phyloP scores from a whole-genome alignment of 2,113 vertebrate genomes.

The Periophthalmus modestus region DNA sequence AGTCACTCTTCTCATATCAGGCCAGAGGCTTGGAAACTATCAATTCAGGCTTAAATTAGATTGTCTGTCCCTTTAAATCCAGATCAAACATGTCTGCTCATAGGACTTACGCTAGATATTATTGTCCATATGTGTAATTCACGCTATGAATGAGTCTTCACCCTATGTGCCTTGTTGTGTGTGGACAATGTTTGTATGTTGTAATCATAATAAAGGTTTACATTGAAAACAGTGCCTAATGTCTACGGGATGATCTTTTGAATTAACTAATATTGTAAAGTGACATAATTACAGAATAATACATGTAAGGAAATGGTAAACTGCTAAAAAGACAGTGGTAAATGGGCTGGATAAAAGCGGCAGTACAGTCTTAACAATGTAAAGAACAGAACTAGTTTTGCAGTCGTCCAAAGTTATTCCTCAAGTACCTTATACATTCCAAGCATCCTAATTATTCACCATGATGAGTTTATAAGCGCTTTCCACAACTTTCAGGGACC shows the following conservation, averaged over 20 bases:
- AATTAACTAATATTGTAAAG: neutral
- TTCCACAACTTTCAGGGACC: too few species aligned
- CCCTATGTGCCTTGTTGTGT: conserved; percentile 67
- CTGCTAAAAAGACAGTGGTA: neutral
- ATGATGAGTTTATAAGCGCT: too few species aligned
- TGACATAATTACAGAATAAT: neutral
- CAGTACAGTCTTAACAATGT: too few species aligned
- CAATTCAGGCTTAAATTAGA: conserved; percentile 51
- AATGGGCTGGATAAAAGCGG: neutral
- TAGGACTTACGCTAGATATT: conserved; percentile 8
- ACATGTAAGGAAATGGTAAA: neutral
- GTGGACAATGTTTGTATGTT: conserved; percentile 47
- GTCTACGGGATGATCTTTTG: neutral
- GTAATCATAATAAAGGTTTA: conserved; percentile 77
- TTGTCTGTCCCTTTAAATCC: conserved; percentile 41
- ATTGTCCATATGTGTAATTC: conserved; percentile 44
- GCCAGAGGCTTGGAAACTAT: conserved; percentile 47
- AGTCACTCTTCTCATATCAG: conserved; percentile 51
- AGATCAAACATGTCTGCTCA: conserved; percentile 36
- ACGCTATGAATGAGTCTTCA: conserved; percentile 49
- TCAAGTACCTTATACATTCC: too few species aligned
- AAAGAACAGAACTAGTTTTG: too few species aligned
- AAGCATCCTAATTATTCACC: too few species aligned
- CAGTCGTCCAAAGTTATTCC: too few species aligned
- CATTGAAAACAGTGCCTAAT: conserved; percentile 69